Evolutionary conservation across 2,797 vertebrate genomes (phyloP).

Genomic region (Sebastes itinus): DNA sequence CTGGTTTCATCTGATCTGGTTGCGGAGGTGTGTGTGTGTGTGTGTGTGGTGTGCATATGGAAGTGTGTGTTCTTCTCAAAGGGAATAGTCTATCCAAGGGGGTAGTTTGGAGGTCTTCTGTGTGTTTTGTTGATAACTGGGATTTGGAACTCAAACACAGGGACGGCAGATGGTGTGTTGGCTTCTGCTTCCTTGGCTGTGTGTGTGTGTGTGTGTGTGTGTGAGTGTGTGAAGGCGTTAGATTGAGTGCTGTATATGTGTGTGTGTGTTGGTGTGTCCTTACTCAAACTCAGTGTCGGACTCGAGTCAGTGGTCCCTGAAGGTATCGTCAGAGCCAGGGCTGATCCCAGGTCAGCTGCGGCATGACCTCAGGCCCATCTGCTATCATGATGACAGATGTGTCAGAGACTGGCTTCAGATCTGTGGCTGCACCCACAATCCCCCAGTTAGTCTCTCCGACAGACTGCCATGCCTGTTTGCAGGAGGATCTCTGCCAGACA

Average conservation of each 20-base stretch:
- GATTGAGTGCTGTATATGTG: constrained; percentile 4
- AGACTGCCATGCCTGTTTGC: background rate
- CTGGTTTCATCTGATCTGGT: constrained; percentile 50
- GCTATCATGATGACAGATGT: constrained; percentile 65
- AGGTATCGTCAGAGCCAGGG: constrained; percentile 33
- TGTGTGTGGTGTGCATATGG: constrained; percentile 11
- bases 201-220: constrained; percentile 14
- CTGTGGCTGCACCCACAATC: constrained; percentile 21
- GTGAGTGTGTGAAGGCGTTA: constrained; percentile 19
- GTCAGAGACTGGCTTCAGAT: constrained; percentile 48
- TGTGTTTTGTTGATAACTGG: constrained; percentile 83
- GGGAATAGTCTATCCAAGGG: constrained; percentile 46
- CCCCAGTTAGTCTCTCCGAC: constrained; percentile 11
- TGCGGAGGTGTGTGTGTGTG: constrained; percentile 21
- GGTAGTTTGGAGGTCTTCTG: constrained; percentile 72
- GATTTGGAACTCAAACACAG: background rate
- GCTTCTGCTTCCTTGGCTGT: too few species aligned
- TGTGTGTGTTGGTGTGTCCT: constrained; percentile 36
- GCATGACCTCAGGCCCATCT: constrained; percentile 63
- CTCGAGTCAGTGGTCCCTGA: constrained; percentile 48
- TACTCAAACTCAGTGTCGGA: constrained; percentile 53
- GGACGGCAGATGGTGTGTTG: too few species aligned
- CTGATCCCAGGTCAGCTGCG: constrained; percentile 53
- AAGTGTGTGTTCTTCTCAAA: constrained; percentile 44
- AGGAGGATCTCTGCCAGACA: background rate